phyloP scores from a whole-genome alignment of 1,140 invertebrate species.

The Drosophila watanabei region DNA sequence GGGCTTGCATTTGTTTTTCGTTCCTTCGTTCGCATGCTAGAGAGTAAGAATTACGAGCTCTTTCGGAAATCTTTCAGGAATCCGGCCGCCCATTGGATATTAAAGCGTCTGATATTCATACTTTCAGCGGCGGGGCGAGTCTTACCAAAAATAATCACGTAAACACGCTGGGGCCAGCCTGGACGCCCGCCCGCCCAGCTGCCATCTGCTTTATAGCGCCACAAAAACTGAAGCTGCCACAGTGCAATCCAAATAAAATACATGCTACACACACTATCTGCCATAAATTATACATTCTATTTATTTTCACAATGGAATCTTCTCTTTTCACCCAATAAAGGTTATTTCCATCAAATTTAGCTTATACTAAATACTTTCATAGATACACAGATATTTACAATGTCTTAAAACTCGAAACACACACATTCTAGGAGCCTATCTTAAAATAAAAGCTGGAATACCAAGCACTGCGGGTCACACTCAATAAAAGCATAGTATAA shows the following conservation, averaged over 20 bases:
- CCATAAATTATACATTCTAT: slow-evolving; percentile 58
- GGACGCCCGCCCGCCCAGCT: slow-evolving; percentile 14
- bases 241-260: slow-evolving; percentile 49
- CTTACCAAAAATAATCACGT: slow-evolving; percentile 44
- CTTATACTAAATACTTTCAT: slow-evolving; percentile 15
- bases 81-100: slow-evolving; percentile 20
- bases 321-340: slow-evolving; percentile 46
- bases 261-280: slow-evolving; percentile 20
- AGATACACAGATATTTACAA: slow-evolving; percentile 47
- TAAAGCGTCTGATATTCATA: slow-evolving; percentile 40
- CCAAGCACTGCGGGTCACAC: slow-evolving; percentile 11
- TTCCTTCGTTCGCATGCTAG: slow-evolving; percentile 30
- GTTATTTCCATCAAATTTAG: slow-evolving; percentile 5
- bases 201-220: slow-evolving; percentile 60
- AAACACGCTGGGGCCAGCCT: slow-evolving; percentile 54
- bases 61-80: slow-evolving; percentile 33
- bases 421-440: slow-evolving; percentile 1
- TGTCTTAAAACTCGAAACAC: slow-evolving; percentile 14
- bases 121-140: slow-evolving; percentile 51
- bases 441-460: slow-evolving; percentile 15
- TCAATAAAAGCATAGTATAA: slow-evolving; percentile 5
- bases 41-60: slow-evolving; percentile 26
- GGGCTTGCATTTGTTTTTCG: slow-evolving; percentile 49
- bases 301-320: slow-evolving; percentile 57
- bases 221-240: slow-evolving; percentile 30